Percentiles rank a stretch among this genome's conserved stretches.
Evolutionary conservation across 2,797 vertebrate species (phyloP).

Genomic region (Chrosomus eos): DNA sequence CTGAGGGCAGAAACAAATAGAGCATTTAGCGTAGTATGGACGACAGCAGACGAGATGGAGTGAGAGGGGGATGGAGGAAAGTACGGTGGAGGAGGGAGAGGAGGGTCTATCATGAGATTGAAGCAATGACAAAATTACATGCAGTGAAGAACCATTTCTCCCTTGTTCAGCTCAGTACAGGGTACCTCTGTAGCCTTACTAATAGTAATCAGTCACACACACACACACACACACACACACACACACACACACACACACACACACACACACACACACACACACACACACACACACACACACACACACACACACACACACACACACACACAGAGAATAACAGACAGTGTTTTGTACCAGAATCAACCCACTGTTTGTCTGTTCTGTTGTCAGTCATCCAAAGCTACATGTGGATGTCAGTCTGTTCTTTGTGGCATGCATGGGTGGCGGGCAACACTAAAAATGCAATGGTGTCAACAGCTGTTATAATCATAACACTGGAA

Average conservation of each 20-base stretch:
- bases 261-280: background rate
- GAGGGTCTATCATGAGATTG: slow-evolving; percentile 44
- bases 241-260: background rate
- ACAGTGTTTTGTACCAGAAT: slow-evolving; percentile 43
- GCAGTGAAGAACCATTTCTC: slow-evolving; percentile 43
- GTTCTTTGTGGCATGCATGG: background rate
- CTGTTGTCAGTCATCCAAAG: slow-evolving; percentile 28
- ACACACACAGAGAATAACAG: slow-evolving; percentile 8
- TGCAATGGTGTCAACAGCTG: slow-evolving; percentile 18
- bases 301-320: slow-evolving; percentile 5
- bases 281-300: background rate
- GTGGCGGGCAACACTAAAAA: background rate
- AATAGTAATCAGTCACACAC: slow-evolving; percentile 36
- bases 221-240: no score
- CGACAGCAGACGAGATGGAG: slow-evolving; percentile 42
- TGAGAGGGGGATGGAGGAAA: slow-evolving; percentile 41
- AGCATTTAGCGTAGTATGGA: slow-evolving; percentile 58
- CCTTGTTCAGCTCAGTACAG: slow-evolving; percentile 42
- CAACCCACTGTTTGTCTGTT: slow-evolving; percentile 42
- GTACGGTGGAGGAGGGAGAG: slow-evolving; percentile 37
- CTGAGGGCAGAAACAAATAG: slow-evolving; percentile 63
- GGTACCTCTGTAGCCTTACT: slow-evolving; percentile 40
- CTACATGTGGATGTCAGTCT: slow-evolving; percentile 46
- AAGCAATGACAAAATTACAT: slow-evolving; percentile 46
- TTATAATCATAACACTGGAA: slow-evolving; percentile 2